These are phyloP conservation scores for Cnemophilus loriae DNA, from an alignment of 2,113 vertebrate species.

Conservation along the genomic window DNA sequence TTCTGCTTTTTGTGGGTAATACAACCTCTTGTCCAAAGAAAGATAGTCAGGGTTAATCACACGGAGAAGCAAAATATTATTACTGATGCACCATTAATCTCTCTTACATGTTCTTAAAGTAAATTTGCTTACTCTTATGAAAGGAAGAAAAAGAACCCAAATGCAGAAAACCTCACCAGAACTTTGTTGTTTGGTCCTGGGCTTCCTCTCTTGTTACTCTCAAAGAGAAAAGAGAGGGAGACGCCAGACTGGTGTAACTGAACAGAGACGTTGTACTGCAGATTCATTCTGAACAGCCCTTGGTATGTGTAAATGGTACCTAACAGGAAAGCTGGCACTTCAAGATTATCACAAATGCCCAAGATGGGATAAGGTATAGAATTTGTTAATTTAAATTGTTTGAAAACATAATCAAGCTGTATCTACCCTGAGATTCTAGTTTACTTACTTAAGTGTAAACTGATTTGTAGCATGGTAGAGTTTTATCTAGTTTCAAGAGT, in stretches of 20 bases:
- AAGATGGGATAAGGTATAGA: neutral
- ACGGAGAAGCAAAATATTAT: neutral
- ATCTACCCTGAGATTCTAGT: neutral
- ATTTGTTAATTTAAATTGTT: neutral
- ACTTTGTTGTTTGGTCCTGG: neutral
- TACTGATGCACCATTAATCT: neutral
- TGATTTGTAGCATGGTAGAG: neutral
- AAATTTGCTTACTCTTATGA: neutral
- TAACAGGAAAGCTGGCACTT: neutral
- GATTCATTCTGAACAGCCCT: neutral
- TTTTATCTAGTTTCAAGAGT: neutral
- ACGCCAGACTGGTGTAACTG: neutral
- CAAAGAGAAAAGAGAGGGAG: neutral
- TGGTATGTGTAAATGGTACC: neutral
- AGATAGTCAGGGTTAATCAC: neutral
- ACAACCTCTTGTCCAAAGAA: neutral
- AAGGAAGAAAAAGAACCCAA: neutral
- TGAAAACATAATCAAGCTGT: neutral
- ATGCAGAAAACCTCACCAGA: neutral
- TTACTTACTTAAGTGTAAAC: neutral
- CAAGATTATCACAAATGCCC: neutral
- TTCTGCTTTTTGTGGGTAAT: neutral
- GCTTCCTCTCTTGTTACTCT: neutral
- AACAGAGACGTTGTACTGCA: neutral
- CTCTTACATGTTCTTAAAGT: neutral